Conservation (phyloP, 64 coral and sea anemone genomes). For the Porites lutea region DNA sequence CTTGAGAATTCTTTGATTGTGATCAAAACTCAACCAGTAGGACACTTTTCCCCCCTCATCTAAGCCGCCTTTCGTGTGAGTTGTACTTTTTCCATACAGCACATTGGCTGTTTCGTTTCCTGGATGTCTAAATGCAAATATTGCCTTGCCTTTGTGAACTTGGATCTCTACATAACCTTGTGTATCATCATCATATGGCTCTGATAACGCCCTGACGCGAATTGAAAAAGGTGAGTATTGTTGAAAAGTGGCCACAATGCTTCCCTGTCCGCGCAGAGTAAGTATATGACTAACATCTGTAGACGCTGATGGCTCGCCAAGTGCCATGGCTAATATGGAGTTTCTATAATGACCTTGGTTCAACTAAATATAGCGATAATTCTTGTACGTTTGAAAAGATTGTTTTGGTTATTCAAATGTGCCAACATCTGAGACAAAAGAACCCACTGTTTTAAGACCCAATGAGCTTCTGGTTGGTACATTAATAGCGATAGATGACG, state of each 20-base stretch:
- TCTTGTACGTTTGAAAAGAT: no score
- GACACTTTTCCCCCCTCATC: not conserved
- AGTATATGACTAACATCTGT: not conserved
- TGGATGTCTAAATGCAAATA: not conserved
- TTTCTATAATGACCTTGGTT: no score
- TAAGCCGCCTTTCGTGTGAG: not conserved
- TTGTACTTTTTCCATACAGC: not conserved
- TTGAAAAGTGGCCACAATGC: not conserved
- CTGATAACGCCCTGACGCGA: not conserved
- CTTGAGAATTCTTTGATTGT: constrained; percentile 11
- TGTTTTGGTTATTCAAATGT: no score
- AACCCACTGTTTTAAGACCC: no score
- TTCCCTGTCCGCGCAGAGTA: not conserved
- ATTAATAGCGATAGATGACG: no score
- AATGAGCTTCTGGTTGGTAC: no score
- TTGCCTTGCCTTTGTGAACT: not conserved
- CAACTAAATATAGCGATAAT: no score
- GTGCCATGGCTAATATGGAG: no score
- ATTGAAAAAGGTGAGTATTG: not conserved
- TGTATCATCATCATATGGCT: not conserved
- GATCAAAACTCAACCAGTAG: constrained; percentile 38
- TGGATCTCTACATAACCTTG: not conserved
- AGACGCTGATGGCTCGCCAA: no score
- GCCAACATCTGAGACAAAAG: no score
- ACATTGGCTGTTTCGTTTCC: no score